A percentile compares a stretch with the other conserved stretches of the same genome.
phyloP scores from a whole-genome alignment of 2,113 vertebrate species.

The Oryzias woworae region DNA sequence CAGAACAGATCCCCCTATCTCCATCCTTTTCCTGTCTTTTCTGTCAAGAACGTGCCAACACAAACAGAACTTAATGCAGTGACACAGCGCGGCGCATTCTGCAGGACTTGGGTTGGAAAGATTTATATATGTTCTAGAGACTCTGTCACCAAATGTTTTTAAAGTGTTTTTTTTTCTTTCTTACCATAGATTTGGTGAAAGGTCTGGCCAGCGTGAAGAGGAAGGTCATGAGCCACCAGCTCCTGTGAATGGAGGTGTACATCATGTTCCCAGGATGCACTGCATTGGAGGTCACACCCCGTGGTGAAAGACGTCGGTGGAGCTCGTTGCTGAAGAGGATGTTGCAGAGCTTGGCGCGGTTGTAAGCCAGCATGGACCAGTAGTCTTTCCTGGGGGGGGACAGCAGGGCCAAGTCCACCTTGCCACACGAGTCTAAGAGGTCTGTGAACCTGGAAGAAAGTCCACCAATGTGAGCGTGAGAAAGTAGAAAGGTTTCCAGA shows the following conservation, averaged over 20 bases:
- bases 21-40: constrained; percentile 53
- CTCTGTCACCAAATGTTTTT: not conserved
- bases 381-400: constrained; percentile 88
- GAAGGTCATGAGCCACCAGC: constrained; percentile 93
- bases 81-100: not conserved
- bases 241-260: constrained; percentile 87
- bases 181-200: constrained; percentile 98
- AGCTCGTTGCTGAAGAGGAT: constrained; percentile 93
- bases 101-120: not conserved
- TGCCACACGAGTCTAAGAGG: constrained; percentile 84
- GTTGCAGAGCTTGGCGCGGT: constrained; percentile 95
- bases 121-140: not conserved
- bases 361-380: constrained; percentile 97
- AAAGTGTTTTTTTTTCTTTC: constrained; percentile 31
- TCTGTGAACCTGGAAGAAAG: constrained; percentile 86
- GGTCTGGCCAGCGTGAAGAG: constrained; percentile 91
- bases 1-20: constrained; percentile 46
- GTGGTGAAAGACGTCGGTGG: constrained; percentile 87
- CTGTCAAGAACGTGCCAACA: constrained; percentile 49
- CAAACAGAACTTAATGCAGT: constrained; percentile 31
- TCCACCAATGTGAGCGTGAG: constrained; percentile 15
- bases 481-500: constrained; percentile 4
- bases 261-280: constrained; percentile 97
- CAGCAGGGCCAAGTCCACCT: constrained; percentile 85
- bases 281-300: constrained; percentile 86